phyloP scores from a whole-genome alignment of 64 coral and sea anemone genomes.

The Stichodactyla helianthus region DNA sequence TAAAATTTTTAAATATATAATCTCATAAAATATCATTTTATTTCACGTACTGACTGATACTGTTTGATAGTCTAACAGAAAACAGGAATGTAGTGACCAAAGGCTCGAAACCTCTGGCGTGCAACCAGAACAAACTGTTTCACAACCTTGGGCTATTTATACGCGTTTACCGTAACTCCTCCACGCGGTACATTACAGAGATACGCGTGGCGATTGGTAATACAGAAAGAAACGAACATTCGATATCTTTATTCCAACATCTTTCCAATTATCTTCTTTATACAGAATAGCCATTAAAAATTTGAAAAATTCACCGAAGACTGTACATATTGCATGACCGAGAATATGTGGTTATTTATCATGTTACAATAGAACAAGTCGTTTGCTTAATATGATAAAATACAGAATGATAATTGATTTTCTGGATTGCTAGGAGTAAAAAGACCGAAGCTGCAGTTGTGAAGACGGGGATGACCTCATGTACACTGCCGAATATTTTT shows the following conservation, averaged over 20 bases:
- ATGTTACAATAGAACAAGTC: background rate
- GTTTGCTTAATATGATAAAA: background rate
- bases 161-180: background rate
- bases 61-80: background rate
- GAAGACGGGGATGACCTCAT: too few relatives aligned
- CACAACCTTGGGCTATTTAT: background rate
- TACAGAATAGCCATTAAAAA: background rate
- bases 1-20: conserved; percentile 11
- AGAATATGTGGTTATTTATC: background rate
- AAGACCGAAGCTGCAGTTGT: too few relatives aligned
- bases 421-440: too few relatives aligned
- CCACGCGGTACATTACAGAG: background rate
- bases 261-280: background rate
- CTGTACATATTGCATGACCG: background rate
- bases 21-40: conserved; percentile 4
- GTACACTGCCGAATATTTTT: too few relatives aligned
- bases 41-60: background rate
- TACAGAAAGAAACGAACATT: background rate
- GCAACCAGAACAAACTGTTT: background rate
- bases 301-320: background rate
- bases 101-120: background rate
- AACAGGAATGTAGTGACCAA: background rate
- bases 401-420: too few relatives aligned
- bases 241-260: background rate
- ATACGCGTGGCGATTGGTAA: background rate